phyloP scores from a whole-genome alignment of 2,888 invertebrate genomes.

The Pomacea canaliculata region DNA sequence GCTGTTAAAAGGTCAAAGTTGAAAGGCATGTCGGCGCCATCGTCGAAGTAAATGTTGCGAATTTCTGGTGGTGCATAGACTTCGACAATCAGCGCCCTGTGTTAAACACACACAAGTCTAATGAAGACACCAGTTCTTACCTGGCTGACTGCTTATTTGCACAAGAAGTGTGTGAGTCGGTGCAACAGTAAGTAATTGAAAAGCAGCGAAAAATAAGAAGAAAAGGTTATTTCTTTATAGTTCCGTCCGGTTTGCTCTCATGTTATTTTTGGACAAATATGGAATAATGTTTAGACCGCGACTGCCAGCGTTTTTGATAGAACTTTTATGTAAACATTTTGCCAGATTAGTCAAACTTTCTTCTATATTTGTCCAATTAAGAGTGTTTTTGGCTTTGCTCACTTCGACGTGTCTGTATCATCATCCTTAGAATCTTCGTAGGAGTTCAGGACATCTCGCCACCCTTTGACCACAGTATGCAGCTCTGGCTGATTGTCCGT shows the following conservation, averaged over 20 bases:
- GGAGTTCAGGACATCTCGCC: slow-evolving; percentile 47
- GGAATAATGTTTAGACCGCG: too few relatives aligned
- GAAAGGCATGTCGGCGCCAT: slow-evolving; percentile 57
- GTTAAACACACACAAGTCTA: background rate
- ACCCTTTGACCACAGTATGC: slow-evolving; percentile 47
- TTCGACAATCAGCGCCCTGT: slow-evolving; percentile 34
- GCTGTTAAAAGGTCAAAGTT: slow-evolving; percentile 41
- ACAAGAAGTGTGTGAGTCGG: too few relatives aligned
- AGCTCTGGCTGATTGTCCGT: slow-evolving; percentile 52
- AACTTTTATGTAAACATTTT: too few relatives aligned
- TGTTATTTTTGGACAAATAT: too few relatives aligned
- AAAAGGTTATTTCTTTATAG: background rate
- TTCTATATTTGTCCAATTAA: background rate
- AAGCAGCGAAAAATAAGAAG: background rate
- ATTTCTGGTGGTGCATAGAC: slow-evolving; percentile 34
- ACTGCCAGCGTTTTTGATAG: too few relatives aligned
- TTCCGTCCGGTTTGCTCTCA: too few relatives aligned
- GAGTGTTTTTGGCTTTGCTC: background rate
- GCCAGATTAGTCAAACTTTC: background rate
- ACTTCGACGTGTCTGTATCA: slow-evolving; percentile 37
- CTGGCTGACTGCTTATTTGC: too few relatives aligned
- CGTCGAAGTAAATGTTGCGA: slow-evolving; percentile 49
- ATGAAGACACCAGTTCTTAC: too few relatives aligned
- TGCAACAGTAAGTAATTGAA: background rate
- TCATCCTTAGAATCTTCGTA: slow-evolving; percentile 32